Base-by-base conservation (phyloP, 2,888 invertebrate genomes). In the Lissocephala sabroskyi region DNA sequence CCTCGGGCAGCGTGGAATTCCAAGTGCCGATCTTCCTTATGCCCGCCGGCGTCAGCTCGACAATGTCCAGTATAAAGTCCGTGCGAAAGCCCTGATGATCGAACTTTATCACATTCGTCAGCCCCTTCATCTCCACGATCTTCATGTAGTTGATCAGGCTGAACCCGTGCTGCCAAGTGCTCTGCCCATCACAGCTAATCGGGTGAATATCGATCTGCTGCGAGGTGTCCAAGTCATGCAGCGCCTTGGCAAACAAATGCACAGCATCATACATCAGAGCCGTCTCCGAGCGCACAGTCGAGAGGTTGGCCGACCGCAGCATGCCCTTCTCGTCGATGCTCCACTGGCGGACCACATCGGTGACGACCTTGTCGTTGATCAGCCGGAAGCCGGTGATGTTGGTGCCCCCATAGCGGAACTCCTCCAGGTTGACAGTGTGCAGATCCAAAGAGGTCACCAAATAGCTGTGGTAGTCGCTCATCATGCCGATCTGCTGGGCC, bases 181-280 rank as follows among this genome's bases (percentile, higher is more conserved):
- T 92, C 59, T 93, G 91, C 0, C 92, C 92, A 74, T 95, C 95
- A 78, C 96, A 96, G 44, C 93, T 93, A 50, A 96, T 87, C 1
- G 95, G 92, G 79, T 93, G 91, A 62, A 95, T 93, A 81, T 95
- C 93, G 61, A 96, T 94, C 84, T 93, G 92, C 80, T 95, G 95
- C 58, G 94, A 94, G 43, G 92, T 91, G 86, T 96, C 96, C 79
- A 96, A 87, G 82, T 96, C 95, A 80, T 96, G 94, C 44, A 98
- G 86, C 2, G 96, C 97, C 84, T 93, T 94, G 42, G 96, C 94
- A 84, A 97, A 97, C 63, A 97, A 88, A 86, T 94, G 93, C 44
- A 97, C 97, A 1, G 97, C 96, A 82, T 98, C 98, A 85, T 97
- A 97, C 91, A 97, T 96, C 54, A 98, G 86, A 1, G 97, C 97